Percentiles rank a stretch among this genome's conserved stretches.
Evolutionary conservation across 2,797 vertebrate species (phyloP).

Genomic region (Paramormyrops hopkinsi): DNA sequence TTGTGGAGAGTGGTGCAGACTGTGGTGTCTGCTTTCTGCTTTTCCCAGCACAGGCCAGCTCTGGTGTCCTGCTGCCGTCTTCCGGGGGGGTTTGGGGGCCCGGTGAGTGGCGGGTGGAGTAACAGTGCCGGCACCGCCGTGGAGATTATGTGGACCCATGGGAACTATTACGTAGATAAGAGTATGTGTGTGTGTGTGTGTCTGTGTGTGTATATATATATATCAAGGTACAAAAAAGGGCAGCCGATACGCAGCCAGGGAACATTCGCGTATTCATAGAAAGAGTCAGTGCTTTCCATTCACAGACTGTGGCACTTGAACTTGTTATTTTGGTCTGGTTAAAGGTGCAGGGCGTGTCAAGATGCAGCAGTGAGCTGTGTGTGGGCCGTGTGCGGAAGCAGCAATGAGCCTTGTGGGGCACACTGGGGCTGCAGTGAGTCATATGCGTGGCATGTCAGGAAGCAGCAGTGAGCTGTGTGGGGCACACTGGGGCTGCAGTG

Average conservation of each 20-base stretch:
- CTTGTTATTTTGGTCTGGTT: neutral
- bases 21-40: neutral
- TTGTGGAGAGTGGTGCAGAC: neutral
- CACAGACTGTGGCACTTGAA: neutral
- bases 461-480: neutral
- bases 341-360: neutral
- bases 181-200: neutral
- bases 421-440: no score
- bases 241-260: neutral
- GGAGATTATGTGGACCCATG: neutral
- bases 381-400: neutral
- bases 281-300: neutral
- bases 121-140: neutral
- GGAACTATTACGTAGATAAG: neutral
- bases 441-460: no score
- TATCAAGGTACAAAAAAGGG: neutral
- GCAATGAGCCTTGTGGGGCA: neutral
- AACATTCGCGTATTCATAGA: neutral
- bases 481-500: neutral
- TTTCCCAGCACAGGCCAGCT: neutral
- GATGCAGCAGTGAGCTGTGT: neutral
- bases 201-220: no score
- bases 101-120: neutral
- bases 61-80: neutral
- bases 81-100: neutral